phyloP scores from a whole-genome alignment of 2,888 invertebrate genomes.

The Criorhina ranunculi region DNA sequence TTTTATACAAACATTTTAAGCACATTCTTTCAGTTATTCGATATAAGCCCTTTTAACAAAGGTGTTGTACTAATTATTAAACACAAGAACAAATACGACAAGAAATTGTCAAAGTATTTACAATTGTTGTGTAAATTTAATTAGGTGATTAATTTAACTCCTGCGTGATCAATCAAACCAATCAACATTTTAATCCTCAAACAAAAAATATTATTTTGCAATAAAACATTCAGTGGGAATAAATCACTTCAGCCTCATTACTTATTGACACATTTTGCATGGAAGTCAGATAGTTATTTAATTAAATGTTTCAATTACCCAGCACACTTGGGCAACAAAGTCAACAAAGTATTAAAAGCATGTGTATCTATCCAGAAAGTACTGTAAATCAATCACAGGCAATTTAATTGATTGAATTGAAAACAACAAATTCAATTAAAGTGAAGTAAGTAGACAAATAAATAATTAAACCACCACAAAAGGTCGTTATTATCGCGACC shows the following conservation, averaged over 20 bases:
- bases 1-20: no score
- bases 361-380: not conserved
- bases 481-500: no score
- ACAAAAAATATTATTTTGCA: no score
- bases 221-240: not conserved
- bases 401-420: conserved; percentile 3
- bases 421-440: conserved; percentile 20
- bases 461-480: not conserved
- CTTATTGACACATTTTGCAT: conserved; percentile 20
- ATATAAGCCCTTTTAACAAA: no score
- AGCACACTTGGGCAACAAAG: conserved; percentile 6
- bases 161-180: no score
- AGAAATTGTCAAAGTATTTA: no score
- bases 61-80: no score
- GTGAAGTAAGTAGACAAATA: not conserved
- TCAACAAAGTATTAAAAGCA: conserved; percentile 4
- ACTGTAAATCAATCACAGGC: conserved; percentile 14
- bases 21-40: no score
- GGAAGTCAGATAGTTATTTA: not conserved
- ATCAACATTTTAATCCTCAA: no score
- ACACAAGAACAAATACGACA: no score
- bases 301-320: conserved; percentile 19
- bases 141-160: no score
- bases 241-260: conserved; percentile 12
- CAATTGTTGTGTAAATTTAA: no score